Evolutionary conservation across 1,140 invertebrate species (phyloP).

Genomic region (Drosophila equinoxialis): DNA sequence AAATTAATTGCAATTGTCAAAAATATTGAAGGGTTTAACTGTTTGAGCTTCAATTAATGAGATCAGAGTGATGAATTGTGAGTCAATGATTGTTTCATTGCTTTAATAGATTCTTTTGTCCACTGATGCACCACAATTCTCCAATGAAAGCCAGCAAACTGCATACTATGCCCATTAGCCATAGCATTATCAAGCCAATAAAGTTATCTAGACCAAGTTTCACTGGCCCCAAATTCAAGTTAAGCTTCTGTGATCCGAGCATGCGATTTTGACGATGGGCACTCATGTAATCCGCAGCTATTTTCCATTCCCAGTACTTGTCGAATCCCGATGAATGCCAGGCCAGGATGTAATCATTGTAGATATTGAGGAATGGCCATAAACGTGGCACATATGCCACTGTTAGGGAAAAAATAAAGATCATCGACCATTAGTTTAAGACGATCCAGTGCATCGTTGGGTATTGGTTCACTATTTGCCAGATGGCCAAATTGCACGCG

Average conservation of each 20-base stretch:
- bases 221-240: conserved; percentile 66
- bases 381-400: conserved; percentile 66
- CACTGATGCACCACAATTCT: conserved; percentile 47
- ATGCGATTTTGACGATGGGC: conserved; percentile 67
- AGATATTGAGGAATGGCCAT: conserved; percentile 57
- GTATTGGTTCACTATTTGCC: conserved; percentile 61
- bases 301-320: conserved; percentile 77
- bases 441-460: conserved; percentile 56
- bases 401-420: conserved; percentile 58
- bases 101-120: not conserved
- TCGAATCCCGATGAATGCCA: conserved; percentile 74
- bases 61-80: not conserved
- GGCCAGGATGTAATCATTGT: conserved; percentile 56
- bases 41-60: too few species aligned
- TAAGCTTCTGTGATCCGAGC: conserved; percentile 47
- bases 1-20: not conserved
- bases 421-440: conserved; percentile 76
- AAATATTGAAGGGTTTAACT: too few species aligned
- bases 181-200: conserved; percentile 62
- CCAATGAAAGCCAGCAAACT: conserved; percentile 55
- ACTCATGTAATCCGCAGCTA: conserved; percentile 64
- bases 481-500: conserved; percentile 70
- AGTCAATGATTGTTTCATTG: too few species aligned
- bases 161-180: conserved; percentile 66
- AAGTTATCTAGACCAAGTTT: conserved; percentile 69